A percentile compares a stretch with the other conserved stretches of the same genome.
Evolutionary conservation across 2,888 invertebrate genomes (phyloP).

Genomic region (Cataglyphis livida): DNA sequence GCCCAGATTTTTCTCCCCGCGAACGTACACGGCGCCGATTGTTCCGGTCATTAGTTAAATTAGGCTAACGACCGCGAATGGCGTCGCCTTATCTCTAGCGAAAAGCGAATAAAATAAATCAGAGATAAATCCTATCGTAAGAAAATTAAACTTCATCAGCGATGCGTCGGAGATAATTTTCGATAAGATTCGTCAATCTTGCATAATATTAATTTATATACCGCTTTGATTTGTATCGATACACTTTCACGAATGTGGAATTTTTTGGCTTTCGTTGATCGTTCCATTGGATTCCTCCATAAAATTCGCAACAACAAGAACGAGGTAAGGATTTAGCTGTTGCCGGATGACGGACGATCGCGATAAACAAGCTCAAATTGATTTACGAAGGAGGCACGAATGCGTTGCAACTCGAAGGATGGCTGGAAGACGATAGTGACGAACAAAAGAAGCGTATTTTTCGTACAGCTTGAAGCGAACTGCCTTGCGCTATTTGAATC

Average conservation of each 20-base stretch:
- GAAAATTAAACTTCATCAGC: conserved; percentile 43
- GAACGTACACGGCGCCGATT: conserved; percentile 37
- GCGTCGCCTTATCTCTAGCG: conserved; percentile 35
- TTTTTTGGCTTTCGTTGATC: conserved; percentile 6
- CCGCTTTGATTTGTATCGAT: conserved; percentile 19
- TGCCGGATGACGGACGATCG: conserved; percentile 63
- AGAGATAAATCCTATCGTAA: conserved; percentile 40
- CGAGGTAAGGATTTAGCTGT: conserved; percentile 62
- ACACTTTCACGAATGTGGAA: conserved; percentile 12
- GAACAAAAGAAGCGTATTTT: conserved; percentile 66
- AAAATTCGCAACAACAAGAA: conserved; percentile 64
- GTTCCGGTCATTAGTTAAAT: conserved; percentile 51
- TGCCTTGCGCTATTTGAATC: conserved; percentile 39
- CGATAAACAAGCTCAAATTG: conserved; percentile 73
- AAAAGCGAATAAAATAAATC: conserved; percentile 44
- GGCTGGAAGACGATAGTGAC: conserved; percentile 47
- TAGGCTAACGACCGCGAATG: conserved; percentile 45
- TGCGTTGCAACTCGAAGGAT: conserved; percentile 21
- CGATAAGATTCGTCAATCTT: conserved; percentile 20
- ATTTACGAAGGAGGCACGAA: conserved; percentile 67
- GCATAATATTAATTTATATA: conserved; percentile 19
- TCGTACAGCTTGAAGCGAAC: conserved; percentile 65
- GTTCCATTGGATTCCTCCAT: conserved; percentile 23
- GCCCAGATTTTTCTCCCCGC: conserved; percentile 12
- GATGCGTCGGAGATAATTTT: conserved; percentile 20